Evolutionary conservation across 2,113 vertebrate genomes (phyloP).

Genomic region (Hucho hucho): DNA sequence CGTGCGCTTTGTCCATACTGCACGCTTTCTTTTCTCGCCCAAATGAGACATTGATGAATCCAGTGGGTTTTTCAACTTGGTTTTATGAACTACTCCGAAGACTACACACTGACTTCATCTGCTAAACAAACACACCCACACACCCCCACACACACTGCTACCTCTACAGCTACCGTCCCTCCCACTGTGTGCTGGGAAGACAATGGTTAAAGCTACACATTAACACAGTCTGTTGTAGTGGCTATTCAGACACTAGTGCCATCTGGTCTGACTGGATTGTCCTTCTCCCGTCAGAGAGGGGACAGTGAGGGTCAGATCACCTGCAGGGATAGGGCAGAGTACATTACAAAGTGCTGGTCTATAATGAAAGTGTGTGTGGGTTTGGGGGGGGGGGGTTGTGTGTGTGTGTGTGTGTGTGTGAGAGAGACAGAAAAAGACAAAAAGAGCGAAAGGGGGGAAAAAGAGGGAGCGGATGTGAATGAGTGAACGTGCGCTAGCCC

Average conservation of each 20-base stretch:
- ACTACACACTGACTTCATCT: conserved; percentile 61
- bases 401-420: no score
- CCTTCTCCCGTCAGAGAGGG: conserved; percentile 67
- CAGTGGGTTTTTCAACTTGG: conserved; percentile 66
- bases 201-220: conserved; percentile 73
- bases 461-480: conserved; percentile 26
- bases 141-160: conserved; percentile 43
- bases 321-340: conserved; percentile 87
- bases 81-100: conserved; percentile 75
- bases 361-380: conserved; percentile 18
- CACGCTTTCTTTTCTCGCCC: conserved; percentile 71
- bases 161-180: conserved; percentile 19
- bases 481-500: neutral
- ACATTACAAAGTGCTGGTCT: conserved; percentile 67
- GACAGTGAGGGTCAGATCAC: conserved; percentile 81
- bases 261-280: conserved; percentile 84
- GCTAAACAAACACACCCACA: conserved; percentile 19
- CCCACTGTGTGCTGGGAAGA: conserved; percentile 68
- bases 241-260: conserved; percentile 75
- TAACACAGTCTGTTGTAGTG: conserved; percentile 64
- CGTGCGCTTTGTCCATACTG: conserved; percentile 75
- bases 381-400: conserved; percentile 20
- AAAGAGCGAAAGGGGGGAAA: conserved; percentile 29
- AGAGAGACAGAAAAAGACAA: conserved; percentile 34
- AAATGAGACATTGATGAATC: conserved; percentile 93